phyloP scores from a whole-genome alignment of 1,140 invertebrate species.

The Hirudo medicinalis region DNA sequence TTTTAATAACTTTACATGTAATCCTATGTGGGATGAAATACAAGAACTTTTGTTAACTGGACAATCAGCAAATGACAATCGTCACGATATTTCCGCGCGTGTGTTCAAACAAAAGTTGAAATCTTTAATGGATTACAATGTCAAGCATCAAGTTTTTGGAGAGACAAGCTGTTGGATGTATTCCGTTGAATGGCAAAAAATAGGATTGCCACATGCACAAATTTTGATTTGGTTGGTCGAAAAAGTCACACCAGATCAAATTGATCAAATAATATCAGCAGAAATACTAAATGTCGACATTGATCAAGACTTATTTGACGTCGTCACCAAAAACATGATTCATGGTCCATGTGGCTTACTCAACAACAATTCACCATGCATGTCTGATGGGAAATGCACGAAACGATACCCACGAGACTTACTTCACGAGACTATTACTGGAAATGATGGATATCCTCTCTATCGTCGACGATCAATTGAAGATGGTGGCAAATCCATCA shows the following conservation, averaged over 20 bases:
- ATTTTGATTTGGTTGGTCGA: slow-evolving; percentile 40
- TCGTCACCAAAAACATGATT: slow-evolving; percentile 30
- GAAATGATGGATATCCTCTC: slow-evolving; percentile 38
- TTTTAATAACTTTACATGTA: slow-evolving; percentile 31
- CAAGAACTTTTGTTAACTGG: slow-evolving; percentile 27
- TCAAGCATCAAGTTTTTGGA: slow-evolving; percentile 34
- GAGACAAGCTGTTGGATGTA: slow-evolving; percentile 34
- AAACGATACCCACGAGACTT: slow-evolving; percentile 39
- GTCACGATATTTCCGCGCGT: slow-evolving; percentile 40
- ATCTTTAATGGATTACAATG: slow-evolving; percentile 40
- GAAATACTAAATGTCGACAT: slow-evolving; percentile 25
- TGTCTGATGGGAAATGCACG: slow-evolving; percentile 41
- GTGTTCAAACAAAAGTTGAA: slow-evolving; percentile 45
- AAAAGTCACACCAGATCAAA: slow-evolving; percentile 21
- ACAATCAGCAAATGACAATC: slow-evolving; percentile 33
- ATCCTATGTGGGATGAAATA: slow-evolving; percentile 38
- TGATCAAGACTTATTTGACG: slow-evolving; percentile 22
- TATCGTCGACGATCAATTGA: slow-evolving; percentile 31
- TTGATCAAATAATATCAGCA: slow-evolving; percentile 24
- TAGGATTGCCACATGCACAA: slow-evolving; percentile 45
- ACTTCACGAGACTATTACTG: slow-evolving; percentile 33
- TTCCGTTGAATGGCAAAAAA: slow-evolving; percentile 46
- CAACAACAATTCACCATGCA: slow-evolving; percentile 40
- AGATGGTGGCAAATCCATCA: slow-evolving; percentile 14
- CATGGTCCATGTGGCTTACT: slow-evolving; percentile 45